A percentile compares a stretch with the other conserved stretches of the same genome.
Evolutionary conservation across 2,888 invertebrate genomes (phyloP).

Genomic region (Stegophylla sp.): DNA sequence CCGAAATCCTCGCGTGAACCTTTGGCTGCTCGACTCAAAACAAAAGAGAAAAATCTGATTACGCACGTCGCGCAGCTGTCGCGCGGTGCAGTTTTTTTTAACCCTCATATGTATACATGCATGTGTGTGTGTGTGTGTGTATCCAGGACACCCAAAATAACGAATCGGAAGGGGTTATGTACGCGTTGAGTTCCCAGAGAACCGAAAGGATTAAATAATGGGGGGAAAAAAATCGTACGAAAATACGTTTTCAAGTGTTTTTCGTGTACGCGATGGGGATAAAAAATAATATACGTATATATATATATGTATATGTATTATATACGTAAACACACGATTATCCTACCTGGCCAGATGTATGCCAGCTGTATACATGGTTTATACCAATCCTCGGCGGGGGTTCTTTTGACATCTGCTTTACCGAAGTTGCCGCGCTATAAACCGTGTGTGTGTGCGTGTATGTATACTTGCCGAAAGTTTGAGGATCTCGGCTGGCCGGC

Average conservation of each 20-base stretch:
- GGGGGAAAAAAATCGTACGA: constrained; percentile 50
- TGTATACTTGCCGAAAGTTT: too few species aligned
- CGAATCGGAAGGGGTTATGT: constrained; percentile 49
- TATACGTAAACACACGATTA: constrained; percentile 13
- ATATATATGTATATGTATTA: not conserved
- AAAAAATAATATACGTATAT: not conserved
- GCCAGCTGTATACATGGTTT: constrained; percentile 45
- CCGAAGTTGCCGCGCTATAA: constrained; percentile 8
- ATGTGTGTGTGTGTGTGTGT: not conserved
- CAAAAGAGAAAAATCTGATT: constrained; percentile 55
- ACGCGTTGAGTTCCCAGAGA: constrained; percentile 48
- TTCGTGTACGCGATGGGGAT: constrained; percentile 27
- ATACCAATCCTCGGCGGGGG: constrained; percentile 46
- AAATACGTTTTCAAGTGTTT: constrained; percentile 59
- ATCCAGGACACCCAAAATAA: constrained; percentile 49
- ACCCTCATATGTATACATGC: constrained; percentile 25
- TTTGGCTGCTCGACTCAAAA: constrained; percentile 47
- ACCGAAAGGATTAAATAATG: constrained; percentile 56
- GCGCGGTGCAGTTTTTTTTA: constrained; percentile 38
- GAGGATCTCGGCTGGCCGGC: too few species aligned
- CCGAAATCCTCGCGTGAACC: constrained; percentile 22
- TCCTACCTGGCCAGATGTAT: constrained; percentile 48
- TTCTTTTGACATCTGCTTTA: constrained; percentile 43
- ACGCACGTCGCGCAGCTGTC: constrained; percentile 49
- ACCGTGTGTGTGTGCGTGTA: not conserved